These are phyloP conservation scores for Falco naumanni DNA, from an alignment of 2,797 vertebrate species.

Conservation along the genomic window DNA sequence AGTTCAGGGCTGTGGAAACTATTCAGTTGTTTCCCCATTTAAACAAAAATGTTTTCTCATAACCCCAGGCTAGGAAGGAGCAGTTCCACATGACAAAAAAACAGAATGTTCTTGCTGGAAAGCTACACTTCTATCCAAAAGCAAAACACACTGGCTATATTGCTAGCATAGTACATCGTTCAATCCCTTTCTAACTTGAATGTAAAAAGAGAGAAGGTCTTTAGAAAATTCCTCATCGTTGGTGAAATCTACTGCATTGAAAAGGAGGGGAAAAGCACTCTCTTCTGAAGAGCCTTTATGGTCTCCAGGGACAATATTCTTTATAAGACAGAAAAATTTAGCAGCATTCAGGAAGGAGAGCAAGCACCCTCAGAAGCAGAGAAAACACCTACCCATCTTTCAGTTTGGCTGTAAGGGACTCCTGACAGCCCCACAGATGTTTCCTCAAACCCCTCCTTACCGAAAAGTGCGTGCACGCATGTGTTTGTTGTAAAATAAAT, in stretches of 20 bases:
- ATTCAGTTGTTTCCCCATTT: conserved; percentile 11
- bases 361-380: background rate
- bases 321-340: conserved; percentile 27
- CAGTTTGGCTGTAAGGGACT: background rate
- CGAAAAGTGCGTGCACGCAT: background rate
- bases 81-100: conserved; percentile 35
- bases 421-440: background rate
- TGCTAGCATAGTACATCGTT: background rate
- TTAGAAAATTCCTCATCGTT: conserved; percentile 32
- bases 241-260: background rate
- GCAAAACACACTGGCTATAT: background rate
- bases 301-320: conserved; percentile 22
- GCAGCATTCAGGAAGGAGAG: background rate
- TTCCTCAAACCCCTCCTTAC: background rate
- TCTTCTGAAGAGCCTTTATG: conserved; percentile 13
- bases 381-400: conserved; percentile 5
- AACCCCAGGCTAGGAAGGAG: conserved; percentile 18
- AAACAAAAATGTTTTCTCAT: conserved; percentile 31
- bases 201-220: background rate
- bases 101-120: conserved; percentile 21
- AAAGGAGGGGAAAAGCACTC: background rate
- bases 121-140: background rate
- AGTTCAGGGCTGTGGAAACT: conserved; percentile 1
- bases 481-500: background rate
- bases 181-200: background rate